These are phyloP conservation scores for Pycnomerus fuliginosus DNA, from an alignment of 2,888 invertebrate genomes.

Conservation along the genomic window DNA sequence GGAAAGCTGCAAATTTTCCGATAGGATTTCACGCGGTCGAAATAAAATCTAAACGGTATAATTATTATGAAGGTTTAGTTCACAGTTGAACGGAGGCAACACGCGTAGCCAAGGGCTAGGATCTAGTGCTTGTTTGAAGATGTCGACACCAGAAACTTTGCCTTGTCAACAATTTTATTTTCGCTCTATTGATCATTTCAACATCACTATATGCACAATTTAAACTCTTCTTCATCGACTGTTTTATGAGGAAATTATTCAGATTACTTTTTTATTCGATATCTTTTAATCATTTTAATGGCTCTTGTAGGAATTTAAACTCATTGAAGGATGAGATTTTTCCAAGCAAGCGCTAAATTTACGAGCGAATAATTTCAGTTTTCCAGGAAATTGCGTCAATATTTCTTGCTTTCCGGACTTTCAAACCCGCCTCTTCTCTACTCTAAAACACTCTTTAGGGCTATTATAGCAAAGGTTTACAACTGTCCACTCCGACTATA, in stretches of 20 bases:
- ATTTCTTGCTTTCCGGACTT: too few relatives aligned
- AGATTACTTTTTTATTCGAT: slow-evolving; percentile 36
- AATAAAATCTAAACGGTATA: too few relatives aligned
- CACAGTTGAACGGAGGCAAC: slow-evolving; percentile 33
- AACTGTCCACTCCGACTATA: too few relatives aligned
- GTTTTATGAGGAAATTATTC: slow-evolving; percentile 36
- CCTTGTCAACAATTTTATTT: slow-evolving; percentile 36
- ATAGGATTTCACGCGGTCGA: too few relatives aligned
- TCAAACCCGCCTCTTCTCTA: too few relatives aligned
- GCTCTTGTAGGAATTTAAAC: slow-evolving; percentile 44
- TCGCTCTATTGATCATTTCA: slow-evolving; percentile 30
- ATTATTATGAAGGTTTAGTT: slow-evolving; percentile 11
- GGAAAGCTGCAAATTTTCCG: slow-evolving; percentile 1
- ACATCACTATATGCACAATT: not conserved
- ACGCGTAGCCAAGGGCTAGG: slow-evolving; percentile 33
- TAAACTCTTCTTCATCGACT: not conserved
- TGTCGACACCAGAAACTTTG: slow-evolving; percentile 37
- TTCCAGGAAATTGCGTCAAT: slow-evolving; percentile 50
- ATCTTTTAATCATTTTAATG: slow-evolving; percentile 51
- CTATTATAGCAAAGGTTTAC: too few relatives aligned
- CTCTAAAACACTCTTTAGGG: too few relatives aligned
- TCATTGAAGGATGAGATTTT: slow-evolving; percentile 39
- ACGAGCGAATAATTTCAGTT: slow-evolving; percentile 49
- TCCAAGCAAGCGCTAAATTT: slow-evolving; percentile 44
- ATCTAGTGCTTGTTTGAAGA: slow-evolving; percentile 29